These are phyloP conservation scores for Abrostola triplasia DNA, from an alignment of 2,888 invertebrate species.

Conservation along the genomic window DNA sequence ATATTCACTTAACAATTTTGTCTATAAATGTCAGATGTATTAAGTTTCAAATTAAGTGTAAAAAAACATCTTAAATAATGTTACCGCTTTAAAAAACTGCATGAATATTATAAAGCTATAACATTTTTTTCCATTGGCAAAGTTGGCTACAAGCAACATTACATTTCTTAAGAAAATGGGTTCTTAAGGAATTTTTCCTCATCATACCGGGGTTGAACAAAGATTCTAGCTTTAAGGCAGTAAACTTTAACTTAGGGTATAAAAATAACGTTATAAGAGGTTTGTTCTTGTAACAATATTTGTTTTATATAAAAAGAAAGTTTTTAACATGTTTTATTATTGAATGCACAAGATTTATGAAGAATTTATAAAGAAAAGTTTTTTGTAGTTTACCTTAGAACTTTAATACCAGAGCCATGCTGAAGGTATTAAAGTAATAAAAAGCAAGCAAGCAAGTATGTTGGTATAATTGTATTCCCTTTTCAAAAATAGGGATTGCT, in stretches of 20 bases:
- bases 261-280: slow-evolving; percentile 36
- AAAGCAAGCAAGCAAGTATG: no score
- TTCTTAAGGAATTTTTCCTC: slow-evolving; percentile 33
- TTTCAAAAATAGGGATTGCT: no score
- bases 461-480: no score
- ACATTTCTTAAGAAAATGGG: slow-evolving; percentile 39
- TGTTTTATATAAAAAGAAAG: slow-evolving; percentile 7
- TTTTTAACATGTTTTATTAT: slow-evolving; percentile 6
- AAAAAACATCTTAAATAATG: no score
- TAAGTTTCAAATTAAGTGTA: no score
- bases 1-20: no score
- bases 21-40: no score
- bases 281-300: slow-evolving; percentile 25
- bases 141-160: slow-evolving; percentile 40
- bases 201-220: slow-evolving; percentile 35
- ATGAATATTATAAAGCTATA: slow-evolving; percentile 14
- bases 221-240: slow-evolving; percentile 31
- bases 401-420: neutral
- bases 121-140: slow-evolving; percentile 20
- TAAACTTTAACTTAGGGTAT: slow-evolving; percentile 37
- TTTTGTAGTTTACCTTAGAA: neutral
- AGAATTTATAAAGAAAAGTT: neutral
- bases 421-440: no score
- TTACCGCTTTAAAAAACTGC: neutral
- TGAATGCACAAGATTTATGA: neutral